Conservation (phyloP, 2,888 invertebrate species). For the Tenthredo amoena region DNA sequence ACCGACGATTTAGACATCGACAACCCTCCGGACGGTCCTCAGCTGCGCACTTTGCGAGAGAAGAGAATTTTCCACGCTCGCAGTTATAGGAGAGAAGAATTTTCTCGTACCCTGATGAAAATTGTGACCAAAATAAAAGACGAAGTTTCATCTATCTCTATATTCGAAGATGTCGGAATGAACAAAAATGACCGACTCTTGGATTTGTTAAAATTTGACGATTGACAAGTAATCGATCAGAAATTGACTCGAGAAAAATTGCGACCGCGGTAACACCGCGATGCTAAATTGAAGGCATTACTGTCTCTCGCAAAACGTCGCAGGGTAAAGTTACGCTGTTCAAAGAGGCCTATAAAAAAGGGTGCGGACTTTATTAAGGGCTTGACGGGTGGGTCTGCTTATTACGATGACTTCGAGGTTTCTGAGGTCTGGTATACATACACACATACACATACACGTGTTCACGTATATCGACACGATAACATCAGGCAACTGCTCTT, state of each 20-base stretch:
- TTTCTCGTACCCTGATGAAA: not conserved
- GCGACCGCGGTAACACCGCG: not conserved
- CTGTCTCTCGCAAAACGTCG: conserved; percentile 16
- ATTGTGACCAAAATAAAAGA: not conserved
- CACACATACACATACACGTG: conserved; percentile 3
- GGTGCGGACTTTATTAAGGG: conserved; percentile 47
- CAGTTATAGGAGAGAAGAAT: not conserved
- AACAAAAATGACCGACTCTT: not conserved
- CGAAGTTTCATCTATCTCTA: not conserved
- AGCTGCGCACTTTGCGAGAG: not conserved
- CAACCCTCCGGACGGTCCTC: conserved; percentile 9
- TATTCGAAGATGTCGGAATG: not conserved
- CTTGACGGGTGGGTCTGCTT: conserved; percentile 40
- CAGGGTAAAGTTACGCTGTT: conserved; percentile 1
- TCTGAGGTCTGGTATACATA: not conserved
- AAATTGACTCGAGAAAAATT: not conserved
- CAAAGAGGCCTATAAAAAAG: conserved; percentile 28
- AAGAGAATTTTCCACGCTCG: not conserved
- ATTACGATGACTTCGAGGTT: conserved; percentile 46
- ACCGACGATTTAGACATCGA: conserved; percentile 39
- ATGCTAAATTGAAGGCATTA: conserved; percentile 3
- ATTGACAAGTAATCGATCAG: conserved; percentile 6
- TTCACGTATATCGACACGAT: not conserved
- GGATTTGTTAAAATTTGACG: not conserved
- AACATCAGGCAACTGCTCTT: not conserved